Conservation (phyloP, 2,888 invertebrate species). For the Phyllotreta striolata region DNA sequence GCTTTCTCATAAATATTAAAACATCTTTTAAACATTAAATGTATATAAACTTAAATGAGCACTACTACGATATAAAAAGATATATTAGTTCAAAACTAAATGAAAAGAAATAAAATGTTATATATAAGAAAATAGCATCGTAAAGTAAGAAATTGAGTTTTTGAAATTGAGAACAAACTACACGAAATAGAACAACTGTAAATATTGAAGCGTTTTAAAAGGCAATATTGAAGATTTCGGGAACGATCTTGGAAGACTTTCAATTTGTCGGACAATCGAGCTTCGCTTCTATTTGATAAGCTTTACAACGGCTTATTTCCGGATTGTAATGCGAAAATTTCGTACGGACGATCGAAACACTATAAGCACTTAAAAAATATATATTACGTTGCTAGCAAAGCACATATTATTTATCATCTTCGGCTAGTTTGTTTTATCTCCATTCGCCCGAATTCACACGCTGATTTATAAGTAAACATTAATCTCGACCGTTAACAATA, state of each 20-base stretch:
- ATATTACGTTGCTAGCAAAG: too few species aligned
- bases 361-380: background rate
- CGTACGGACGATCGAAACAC: background rate
- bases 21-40: too few species aligned
- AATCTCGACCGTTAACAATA: slow-evolving; percentile 9
- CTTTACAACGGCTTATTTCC: slow-evolving; percentile 7
- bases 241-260: slow-evolving; percentile 10
- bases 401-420: background rate
- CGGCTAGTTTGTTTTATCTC: background rate
- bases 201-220: slow-evolving; percentile 9
- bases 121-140: too few species aligned
- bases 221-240: slow-evolving; percentile 2
- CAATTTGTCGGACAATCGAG: slow-evolving; percentile 15
- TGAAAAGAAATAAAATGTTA: too few species aligned
- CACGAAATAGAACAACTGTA: slow-evolving; percentile 12
- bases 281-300: slow-evolving; percentile 6
- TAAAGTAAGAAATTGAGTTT: too few species aligned
- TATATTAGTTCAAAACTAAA: too few species aligned
- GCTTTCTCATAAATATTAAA: too few species aligned
- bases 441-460: background rate
- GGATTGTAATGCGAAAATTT: background rate
- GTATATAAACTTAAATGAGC: too few species aligned
- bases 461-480: slow-evolving; percentile 14
- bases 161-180: too few species aligned
- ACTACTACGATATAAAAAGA: too few species aligned